phyloP scores from a whole-genome alignment of 2,797 vertebrate genomes.

The Galago senegalensis region DNA sequence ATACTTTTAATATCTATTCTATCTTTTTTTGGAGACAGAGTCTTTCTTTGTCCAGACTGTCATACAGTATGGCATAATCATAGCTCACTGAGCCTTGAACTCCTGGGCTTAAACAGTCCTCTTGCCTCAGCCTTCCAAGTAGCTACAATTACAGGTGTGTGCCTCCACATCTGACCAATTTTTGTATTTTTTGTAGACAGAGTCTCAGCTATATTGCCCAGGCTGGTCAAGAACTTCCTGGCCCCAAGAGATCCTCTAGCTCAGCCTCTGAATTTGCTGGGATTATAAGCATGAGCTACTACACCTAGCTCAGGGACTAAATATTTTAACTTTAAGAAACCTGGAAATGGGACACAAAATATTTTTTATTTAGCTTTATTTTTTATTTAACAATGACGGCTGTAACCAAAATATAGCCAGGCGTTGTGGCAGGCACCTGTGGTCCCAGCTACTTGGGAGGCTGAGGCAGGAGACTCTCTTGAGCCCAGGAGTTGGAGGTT shows the following conservation, averaged over 20 bases:
- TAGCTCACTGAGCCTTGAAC: not conserved
- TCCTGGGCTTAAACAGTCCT: not conserved
- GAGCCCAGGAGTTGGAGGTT: not conserved
- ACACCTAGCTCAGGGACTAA: no score
- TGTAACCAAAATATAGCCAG: no score
- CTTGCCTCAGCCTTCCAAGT: not conserved
- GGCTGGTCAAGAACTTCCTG: not conserved
- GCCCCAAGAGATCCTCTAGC: not conserved
- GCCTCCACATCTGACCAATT: not conserved
- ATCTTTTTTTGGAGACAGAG: not conserved
- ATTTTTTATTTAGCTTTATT: no score
- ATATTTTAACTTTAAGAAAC: no score
- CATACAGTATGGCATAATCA: no score
- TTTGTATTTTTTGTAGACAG: not conserved
- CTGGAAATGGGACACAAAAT: no score
- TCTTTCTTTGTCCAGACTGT: not conserved
- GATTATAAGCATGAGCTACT: not conserved
- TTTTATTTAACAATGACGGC: no score
- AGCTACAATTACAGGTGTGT: not conserved
- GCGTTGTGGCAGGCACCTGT: not conserved
- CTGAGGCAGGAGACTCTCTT: not conserved
- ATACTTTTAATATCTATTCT: no score
- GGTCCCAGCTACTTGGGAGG: not conserved
- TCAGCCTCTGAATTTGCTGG: not conserved
- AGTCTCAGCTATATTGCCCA: not conserved